Conservation (phyloP, 2,797 vertebrate species). For the Sebastes matsubarae region DNA sequence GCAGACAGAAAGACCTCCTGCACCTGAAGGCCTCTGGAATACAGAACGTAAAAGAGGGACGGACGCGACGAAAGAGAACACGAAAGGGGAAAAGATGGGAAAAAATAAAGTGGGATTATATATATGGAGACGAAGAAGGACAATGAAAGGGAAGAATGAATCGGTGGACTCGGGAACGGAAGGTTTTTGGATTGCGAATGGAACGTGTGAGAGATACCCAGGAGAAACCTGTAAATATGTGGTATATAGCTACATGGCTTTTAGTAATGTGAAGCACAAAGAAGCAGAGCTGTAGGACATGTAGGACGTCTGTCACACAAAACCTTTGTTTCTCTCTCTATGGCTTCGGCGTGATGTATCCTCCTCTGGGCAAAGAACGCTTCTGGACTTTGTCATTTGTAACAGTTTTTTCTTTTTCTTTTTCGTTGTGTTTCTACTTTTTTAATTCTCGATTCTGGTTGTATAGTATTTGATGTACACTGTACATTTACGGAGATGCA, state of each 20-base stretch:
- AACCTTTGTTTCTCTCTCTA: conserved; percentile 74
- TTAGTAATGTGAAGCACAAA: conserved; percentile 93
- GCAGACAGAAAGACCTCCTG: conserved; percentile 46
- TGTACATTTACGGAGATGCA: conserved; percentile 86
- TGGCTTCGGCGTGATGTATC: conserved; percentile 87
- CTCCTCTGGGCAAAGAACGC: conserved; percentile 89
- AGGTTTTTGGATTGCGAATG: conserved; percentile 20
- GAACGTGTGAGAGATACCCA: conserved; percentile 61
- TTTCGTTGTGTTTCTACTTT: conserved; percentile 81
- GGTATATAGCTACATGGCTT: conserved; percentile 76
- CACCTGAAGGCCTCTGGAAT: conserved; percentile 69
- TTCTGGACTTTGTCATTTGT: conserved; percentile 87
- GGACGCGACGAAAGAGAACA: conserved; percentile 48
- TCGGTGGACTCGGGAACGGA: conserved; percentile 12
- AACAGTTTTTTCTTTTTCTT: conserved; percentile 40
- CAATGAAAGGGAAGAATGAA: conserved; percentile 25
- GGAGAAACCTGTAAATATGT: conserved; percentile 78
- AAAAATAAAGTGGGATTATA: background rate
- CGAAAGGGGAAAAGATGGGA: conserved; percentile 1
- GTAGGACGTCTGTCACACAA: conserved; percentile 86
- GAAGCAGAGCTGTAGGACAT: conserved; percentile 86
- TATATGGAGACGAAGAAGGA: conserved; percentile 24
- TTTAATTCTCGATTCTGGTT: conserved; percentile 90
- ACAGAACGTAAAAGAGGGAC: conserved; percentile 49
- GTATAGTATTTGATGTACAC: conserved; percentile 99